Conservation (phyloP, 2,113 vertebrate genomes). For the Brachionichthys hirsutus region DNA sequence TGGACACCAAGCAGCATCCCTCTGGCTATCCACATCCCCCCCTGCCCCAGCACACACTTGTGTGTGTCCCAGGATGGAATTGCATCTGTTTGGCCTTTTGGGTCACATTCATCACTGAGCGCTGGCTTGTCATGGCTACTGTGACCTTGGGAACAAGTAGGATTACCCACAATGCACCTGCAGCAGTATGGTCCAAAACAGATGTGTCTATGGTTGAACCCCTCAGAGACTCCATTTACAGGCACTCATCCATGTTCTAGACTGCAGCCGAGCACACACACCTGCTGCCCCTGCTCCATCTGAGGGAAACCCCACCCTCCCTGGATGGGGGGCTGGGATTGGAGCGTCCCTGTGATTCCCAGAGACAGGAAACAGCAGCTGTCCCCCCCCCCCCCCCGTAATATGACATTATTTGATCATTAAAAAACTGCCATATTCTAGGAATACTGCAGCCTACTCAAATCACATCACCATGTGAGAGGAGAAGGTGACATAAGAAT, state of each 20-base stretch:
- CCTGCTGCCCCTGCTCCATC: constrained; percentile 42
- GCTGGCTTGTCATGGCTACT: constrained; percentile 17
- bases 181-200: neutral
- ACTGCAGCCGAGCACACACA: constrained; percentile 9
- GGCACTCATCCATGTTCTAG: too few species aligned
- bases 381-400: too few species aligned
- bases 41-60: neutral
- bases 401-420: neutral
- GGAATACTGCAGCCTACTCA: too few species aligned
- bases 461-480: too few species aligned
- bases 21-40: neutral
- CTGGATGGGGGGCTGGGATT: constrained; percentile 46
- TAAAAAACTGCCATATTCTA: neutral
- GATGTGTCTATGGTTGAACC: neutral
- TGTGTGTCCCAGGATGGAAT: constrained; percentile 17
- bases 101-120: constrained; percentile 45
- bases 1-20: neutral
- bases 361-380: constrained; percentile 67
- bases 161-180: constrained; percentile 59
- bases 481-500: too few species aligned
- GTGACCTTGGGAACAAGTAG: constrained; percentile 53
- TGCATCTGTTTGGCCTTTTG: constrained; percentile 53
- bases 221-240: too few species aligned
- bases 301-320: constrained; percentile 41
- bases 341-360: constrained; percentile 53